A percentile compares a stretch with the other conserved stretches of the same genome.
Conservation (phyloP, 2,888 invertebrate genomes). For the Mactromeris polynyma region DNA sequence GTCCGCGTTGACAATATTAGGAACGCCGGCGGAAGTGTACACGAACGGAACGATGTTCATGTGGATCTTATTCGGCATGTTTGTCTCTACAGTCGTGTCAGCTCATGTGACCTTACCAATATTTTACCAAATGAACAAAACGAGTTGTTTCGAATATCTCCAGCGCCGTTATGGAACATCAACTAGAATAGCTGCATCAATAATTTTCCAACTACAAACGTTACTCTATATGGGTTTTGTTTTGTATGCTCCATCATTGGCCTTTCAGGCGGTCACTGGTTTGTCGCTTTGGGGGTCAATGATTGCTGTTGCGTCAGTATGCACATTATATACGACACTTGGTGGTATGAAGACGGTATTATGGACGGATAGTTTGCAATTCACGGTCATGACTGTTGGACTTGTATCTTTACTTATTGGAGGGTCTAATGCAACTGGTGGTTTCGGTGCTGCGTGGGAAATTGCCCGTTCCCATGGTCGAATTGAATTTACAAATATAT, state of each 20-base stretch:
- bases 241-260: conserved; percentile 50
- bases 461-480: conserved; percentile 76
- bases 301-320: conserved; percentile 93
- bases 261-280: conserved; percentile 91
- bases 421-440: conserved; percentile 85
- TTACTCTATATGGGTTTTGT: conserved; percentile 54
- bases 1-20: conserved; percentile 68
- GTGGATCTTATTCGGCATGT: conserved; percentile 67
- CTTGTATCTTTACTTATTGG: conserved; percentile 85
- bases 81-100: conserved; percentile 72
- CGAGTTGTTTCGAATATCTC: conserved; percentile 54
- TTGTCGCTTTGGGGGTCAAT: conserved; percentile 93
- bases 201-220: conserved; percentile 45
- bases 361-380: conserved; percentile 88
- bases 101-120: conserved; percentile 53
- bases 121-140: conserved; percentile 55
- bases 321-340: conserved; percentile 92
- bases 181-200: conserved; percentile 27
- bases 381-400: conserved; percentile 86
- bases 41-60: conserved; percentile 58
- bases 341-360: conserved; percentile 88
- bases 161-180: conserved; percentile 40
- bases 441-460: conserved; percentile 82
- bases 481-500: conserved; percentile 50
- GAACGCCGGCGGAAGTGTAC: conserved; percentile 69